phyloP scores from a whole-genome alignment of 2,113 vertebrate species.

The Dromas ardeola region DNA sequence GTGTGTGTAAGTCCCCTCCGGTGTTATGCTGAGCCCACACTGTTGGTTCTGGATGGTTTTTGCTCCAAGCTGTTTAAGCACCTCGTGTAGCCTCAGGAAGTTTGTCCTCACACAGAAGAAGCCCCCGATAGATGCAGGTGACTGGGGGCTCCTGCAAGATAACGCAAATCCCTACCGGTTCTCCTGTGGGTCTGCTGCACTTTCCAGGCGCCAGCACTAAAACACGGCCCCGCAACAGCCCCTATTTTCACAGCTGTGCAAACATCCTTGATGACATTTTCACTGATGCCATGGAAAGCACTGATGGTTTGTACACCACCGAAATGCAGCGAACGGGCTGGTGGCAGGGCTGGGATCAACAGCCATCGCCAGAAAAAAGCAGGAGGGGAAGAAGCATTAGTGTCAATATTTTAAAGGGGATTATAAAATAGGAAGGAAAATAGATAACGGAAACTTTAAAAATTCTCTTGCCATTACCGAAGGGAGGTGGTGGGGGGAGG shows the following conservation, averaged over 20 bases:
- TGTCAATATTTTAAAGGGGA: neutral
- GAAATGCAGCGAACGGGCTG: neutral
- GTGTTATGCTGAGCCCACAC: neutral
- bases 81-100: neutral
- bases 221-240: neutral
- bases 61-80: neutral
- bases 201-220: neutral
- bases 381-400: neutral
- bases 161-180: neutral
- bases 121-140: neutral
- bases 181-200: neutral
- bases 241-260: constrained; percentile 35
- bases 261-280: neutral
- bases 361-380: neutral
- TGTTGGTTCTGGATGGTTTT: neutral
- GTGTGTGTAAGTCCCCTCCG: neutral
- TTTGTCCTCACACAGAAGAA: neutral
- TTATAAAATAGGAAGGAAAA: neutral
- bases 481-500: neutral
- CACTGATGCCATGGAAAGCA: neutral
- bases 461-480: neutral
- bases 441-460: neutral
- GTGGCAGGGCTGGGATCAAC: neutral
- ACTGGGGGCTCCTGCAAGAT: neutral
- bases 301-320: neutral